Percentiles rank a stretch among this genome's conserved stretches.
Evolutionary conservation across 1,140 invertebrate species (phyloP).

Genomic region (Mya arenaria): DNA sequence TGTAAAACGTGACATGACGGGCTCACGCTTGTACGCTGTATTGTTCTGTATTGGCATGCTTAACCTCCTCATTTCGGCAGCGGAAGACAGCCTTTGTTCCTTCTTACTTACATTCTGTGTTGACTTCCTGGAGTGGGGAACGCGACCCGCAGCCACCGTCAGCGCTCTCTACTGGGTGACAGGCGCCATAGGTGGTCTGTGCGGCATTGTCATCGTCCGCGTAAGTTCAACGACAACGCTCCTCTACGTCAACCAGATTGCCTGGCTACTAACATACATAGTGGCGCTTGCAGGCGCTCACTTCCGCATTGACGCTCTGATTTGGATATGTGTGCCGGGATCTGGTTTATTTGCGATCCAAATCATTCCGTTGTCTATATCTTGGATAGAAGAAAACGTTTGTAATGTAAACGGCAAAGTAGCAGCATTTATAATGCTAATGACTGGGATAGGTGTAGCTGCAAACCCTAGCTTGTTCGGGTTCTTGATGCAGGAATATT

Average conservation of each 20-base stretch:
- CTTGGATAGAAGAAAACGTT: slow-evolving; percentile 66
- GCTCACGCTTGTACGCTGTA: slow-evolving; percentile 34
- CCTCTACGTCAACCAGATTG: slow-evolving; percentile 49
- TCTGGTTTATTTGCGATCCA: slow-evolving; percentile 63
- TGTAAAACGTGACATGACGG: background rate
- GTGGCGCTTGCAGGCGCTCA: slow-evolving; percentile 55
- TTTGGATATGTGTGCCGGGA: slow-evolving; percentile 63
- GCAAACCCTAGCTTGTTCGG: slow-evolving; percentile 65
- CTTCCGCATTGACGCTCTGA: slow-evolving; percentile 39
- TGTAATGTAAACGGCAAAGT: slow-evolving; percentile 61
- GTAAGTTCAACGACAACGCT: slow-evolving; percentile 50
- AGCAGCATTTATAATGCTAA: slow-evolving; percentile 60
- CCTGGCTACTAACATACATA: slow-evolving; percentile 52
- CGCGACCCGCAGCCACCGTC: slow-evolving; percentile 50
- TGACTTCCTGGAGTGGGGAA: slow-evolving; percentile 63
- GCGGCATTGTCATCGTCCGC: slow-evolving; percentile 59
- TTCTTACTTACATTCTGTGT: slow-evolving; percentile 63
- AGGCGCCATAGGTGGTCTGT: slow-evolving; percentile 60
- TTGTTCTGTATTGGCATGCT: slow-evolving; percentile 53
- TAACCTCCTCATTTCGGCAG: slow-evolving; percentile 55
- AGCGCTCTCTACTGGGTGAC: slow-evolving; percentile 66
- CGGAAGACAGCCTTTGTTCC: slow-evolving; percentile 62
- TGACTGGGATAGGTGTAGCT: slow-evolving; percentile 57
- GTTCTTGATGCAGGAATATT: slow-evolving; percentile 63
- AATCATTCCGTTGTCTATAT: slow-evolving; percentile 65